A percentile compares a stretch with the other conserved stretches of the same genome.
Conservation (phyloP, 2,113 vertebrate genomes). For the Zosterops borbonicus region DNA sequence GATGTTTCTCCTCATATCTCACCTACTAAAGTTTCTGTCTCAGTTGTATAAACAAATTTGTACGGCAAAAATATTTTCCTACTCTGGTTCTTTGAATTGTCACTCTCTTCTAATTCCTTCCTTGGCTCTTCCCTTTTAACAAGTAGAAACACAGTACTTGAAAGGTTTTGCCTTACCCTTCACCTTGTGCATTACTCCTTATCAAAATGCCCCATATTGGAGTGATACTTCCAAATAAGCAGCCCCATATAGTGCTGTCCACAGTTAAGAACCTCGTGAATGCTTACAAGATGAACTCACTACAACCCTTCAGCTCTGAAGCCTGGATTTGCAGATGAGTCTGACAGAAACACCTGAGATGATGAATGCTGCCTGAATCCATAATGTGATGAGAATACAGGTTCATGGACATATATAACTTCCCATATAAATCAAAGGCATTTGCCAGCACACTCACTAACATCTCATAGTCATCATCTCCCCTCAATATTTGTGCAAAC, state of each 20-base stretch:
- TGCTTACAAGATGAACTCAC: background rate
- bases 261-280: background rate
- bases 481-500: background rate
- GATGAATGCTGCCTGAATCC: background rate
- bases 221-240: background rate
- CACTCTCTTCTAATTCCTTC: background rate
- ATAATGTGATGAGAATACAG: background rate
- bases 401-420: background rate
- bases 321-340: background rate
- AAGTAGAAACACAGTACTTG: background rate
- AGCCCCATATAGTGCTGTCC: background rate
- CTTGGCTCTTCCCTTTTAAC: background rate
- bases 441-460: background rate
- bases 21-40: background rate
- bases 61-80: constrained; percentile 42
- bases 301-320: background rate
- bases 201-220: background rate
- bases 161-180: background rate
- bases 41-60: background rate
- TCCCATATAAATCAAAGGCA: background rate
- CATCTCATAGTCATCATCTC: background rate
- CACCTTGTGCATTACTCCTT: background rate
- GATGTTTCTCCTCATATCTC: background rate
- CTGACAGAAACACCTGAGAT: background rate
- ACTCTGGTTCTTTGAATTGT: constrained; percentile 28